Evolutionary conservation across 2,888 invertebrate species (phyloP), one percentile per base, ranked within the genome.

Genomic region (Acronicta alni): DNA sequence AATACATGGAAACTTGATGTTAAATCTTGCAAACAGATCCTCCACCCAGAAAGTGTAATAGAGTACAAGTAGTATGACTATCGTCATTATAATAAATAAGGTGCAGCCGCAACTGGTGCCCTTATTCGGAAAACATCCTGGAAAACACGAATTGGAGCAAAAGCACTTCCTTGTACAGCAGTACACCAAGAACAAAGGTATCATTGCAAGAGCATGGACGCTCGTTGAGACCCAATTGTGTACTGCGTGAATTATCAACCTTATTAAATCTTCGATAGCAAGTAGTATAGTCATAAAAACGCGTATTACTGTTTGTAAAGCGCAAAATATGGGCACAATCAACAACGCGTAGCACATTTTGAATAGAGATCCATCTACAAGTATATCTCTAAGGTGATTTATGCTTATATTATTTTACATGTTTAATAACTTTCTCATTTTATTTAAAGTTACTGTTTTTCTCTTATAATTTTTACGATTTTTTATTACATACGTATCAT

Each of bases 251-350:
- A 87, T 67, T 0, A 69, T 6, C 42, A 83, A 46, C 12, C 82
- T 79, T 32, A 81, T 35, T 14, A 87, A 32, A 52, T 86, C 83
- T 78, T 87, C 86, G 5, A 76, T 18, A 1, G 83, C 83, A 12
- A 77, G 75, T 5, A 85, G 26, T 7, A 76, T 6, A 1, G 77
- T 79, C 26, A 84, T 55, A 3, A 85, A 38, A 3, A 83, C 18
- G 20, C 87, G 75, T 4, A 78, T 57, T 16, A 81, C 35, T 45
- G 72, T 73, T 56, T 86, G 79, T 3, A 83, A 26, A 4, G 65
- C 62, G 49, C 84, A 86, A 17, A 80, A 45, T 20, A 87, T 57
- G 2, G 87, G 84, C 42, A 81, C 39, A 9, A 57, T 26, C 7
- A 81, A 5, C 14, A 71, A 43, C 5, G 51, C 1, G 10, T 53